Evolutionary conservation across 2,113 vertebrate genomes (phyloP).

Genomic region (Erythrocebus patas): DNA sequence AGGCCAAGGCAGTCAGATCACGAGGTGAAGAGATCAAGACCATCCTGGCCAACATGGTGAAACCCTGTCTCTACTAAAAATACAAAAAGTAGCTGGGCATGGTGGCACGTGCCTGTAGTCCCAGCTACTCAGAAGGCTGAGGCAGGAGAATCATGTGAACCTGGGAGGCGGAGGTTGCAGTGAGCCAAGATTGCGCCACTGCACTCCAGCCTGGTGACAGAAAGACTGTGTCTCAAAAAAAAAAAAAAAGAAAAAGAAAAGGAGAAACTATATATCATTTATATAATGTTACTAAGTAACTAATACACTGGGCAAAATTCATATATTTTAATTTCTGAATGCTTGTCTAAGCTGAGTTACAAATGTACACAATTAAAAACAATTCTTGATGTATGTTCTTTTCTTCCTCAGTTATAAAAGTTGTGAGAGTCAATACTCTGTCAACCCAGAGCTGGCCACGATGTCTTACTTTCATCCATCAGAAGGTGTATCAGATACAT

Average conservation of each 20-base stretch:
- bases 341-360: neutral
- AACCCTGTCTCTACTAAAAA: no score
- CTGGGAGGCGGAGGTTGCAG: no score
- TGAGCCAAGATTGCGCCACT: no score
- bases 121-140: no score
- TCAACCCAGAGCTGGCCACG: neutral
- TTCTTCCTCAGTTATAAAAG: slow-evolving; percentile 49
- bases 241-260: neutral
- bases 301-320: neutral
- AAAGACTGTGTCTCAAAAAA: no score
- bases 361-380: neutral
- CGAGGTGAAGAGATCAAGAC: no score
- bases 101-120: no score
- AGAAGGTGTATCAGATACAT: slow-evolving; percentile 32
- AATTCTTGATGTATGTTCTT: neutral
- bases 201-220: no score
- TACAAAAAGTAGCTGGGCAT: no score
- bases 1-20: no score
- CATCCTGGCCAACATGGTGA: no score
- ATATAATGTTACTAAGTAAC: neutral
- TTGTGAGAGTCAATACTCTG: fast-evolving
- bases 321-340: slow-evolving; percentile 6
- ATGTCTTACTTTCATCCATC: slow-evolving; percentile 23
- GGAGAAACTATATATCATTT: neutral
- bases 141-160: no score